Conservation (phyloP, 2,888 invertebrate species). For the Ganaspis brasiliensis region DNA sequence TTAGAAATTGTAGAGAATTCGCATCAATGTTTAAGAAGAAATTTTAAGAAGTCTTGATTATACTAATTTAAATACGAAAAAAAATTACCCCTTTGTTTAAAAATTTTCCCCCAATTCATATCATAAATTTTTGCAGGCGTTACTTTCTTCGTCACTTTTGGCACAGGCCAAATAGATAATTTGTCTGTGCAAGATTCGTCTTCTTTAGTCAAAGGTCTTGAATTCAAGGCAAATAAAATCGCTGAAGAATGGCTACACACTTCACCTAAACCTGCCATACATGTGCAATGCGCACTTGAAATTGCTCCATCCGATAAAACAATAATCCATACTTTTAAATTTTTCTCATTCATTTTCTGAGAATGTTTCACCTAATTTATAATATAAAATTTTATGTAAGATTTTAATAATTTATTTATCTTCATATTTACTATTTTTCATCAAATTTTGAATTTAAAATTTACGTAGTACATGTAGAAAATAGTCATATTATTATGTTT, state of each 20-base stretch:
- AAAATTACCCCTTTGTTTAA: background rate
- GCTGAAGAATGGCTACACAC: conserved; percentile 26
- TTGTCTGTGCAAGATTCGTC: conserved; percentile 16
- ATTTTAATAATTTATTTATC: too few relatives aligned
- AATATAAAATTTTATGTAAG: too few relatives aligned
- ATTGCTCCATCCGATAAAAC: background rate
- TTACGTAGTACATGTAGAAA: too few relatives aligned
- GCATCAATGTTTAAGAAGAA: too few relatives aligned
- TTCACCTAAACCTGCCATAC: conserved; percentile 22
- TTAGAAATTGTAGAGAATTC: too few relatives aligned
- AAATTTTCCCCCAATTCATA: conserved; percentile 1
- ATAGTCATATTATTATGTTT: too few relatives aligned
- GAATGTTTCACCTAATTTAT: conserved; percentile 30
- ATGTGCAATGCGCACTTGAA: conserved; percentile 9
- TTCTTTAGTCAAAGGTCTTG: background rate
- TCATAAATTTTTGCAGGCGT: background rate
- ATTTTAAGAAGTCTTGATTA: too few relatives aligned
- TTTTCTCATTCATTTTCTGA: conserved; percentile 13
- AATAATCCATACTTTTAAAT: conserved; percentile 23
- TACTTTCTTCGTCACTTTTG: conserved; percentile 1
- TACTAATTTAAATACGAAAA: too few relatives aligned
- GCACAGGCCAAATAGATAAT: conserved; percentile 23
- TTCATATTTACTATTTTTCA: too few relatives aligned
- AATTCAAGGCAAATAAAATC: background rate
- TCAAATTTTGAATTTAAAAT: too few relatives aligned